Conservation (phyloP, 2,113 vertebrate genomes). For the Gasterosteus nipponicus region DNA sequence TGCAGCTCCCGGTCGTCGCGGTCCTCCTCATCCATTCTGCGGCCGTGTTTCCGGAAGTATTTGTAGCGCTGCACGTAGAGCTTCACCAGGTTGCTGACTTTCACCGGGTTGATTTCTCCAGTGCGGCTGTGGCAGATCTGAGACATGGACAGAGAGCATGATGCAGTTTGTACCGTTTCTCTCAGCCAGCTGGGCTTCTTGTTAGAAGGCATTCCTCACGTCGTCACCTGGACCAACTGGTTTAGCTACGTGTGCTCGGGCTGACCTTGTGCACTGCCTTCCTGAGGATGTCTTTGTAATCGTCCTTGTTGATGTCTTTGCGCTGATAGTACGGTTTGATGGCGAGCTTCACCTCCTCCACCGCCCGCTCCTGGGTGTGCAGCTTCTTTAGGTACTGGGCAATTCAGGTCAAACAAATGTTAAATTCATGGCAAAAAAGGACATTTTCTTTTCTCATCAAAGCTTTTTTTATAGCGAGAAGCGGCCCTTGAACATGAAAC, state of each 20-base stretch:
- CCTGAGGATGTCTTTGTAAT: conserved; percentile 94
- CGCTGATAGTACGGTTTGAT: conserved; percentile 96
- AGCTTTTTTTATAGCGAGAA: too few relatives aligned
- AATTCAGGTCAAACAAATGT: neutral
- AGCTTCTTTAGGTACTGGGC: conserved; percentile 91
- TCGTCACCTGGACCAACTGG: neutral
- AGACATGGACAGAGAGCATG: conserved; percentile 6
- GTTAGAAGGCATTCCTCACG: neutral
- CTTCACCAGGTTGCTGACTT: conserved; percentile 92
- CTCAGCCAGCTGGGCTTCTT: neutral
- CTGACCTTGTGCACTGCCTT: conserved; percentile 94
- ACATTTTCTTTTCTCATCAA: neutral
- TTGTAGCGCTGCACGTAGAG: conserved; percentile 94
- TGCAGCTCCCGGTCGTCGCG: conserved; percentile 79
- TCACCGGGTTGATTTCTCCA: conserved; percentile 94
- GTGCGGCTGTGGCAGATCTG: conserved; percentile 96
- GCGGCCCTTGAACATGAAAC: neutral
- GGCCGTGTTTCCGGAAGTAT: conserved; percentile 92
- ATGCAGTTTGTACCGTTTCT: neutral
- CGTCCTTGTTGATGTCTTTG: conserved; percentile 95
- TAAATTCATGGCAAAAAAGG: neutral
- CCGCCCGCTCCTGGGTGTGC: conserved; percentile 94
- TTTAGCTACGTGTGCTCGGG: neutral
- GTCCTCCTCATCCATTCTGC: conserved; percentile 88
- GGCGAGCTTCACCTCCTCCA: conserved; percentile 94